Base-by-base conservation (phyloP, 1,140 invertebrate species). In the Dinothrombium tinctorium region DNA sequence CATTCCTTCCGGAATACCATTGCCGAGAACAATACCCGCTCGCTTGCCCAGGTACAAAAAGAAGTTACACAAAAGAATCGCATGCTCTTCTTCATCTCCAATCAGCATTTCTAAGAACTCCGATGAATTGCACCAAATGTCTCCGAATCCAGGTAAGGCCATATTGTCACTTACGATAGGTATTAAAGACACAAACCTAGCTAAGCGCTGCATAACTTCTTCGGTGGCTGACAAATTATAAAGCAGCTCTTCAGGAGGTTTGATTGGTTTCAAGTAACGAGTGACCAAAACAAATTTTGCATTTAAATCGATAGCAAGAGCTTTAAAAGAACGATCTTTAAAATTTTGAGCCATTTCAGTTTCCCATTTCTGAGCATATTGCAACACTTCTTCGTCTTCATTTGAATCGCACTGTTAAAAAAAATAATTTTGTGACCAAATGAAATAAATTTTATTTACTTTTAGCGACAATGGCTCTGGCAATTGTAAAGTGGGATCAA, bases 31-130 rank as follows among this genome's bases (percentile, higher is more conserved):
- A 1, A 87, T 57, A 67, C 70, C 84, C 12, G 69, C 70, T 47
- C 68, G 69, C 29, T 74, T 61, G 3, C 70, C 71, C 19, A 86
- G 50, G 32, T 44, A 49, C 7, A 48, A 42, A 48, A 86, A 71
- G 53, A 70, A 84, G 54, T 79, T 82, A 5, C 71, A 69, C 11
- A 89, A 57, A 3, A 86, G 58, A 11, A 86, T 67, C 4, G 77
- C 76, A 55, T 83, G 74, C 52, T 87, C 82, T 43, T 77, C 67
- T 24, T 72, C 66, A 33, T 74, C 75, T 1, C 80, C 80, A 46
- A 69, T 69, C 33, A 74, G 62, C 49, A 78, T 67, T 45, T 71
- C 68, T 20, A 89, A 53, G 40, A 86, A 66, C 67, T 82, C 69
- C 54, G 73, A 66, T 52, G 65, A 65, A 25, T 67, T 70, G 33